These are phyloP conservation scores for Drosophila meridionalis DNA, from an alignment of 2,888 invertebrate species.

Conservation along the genomic window DNA sequence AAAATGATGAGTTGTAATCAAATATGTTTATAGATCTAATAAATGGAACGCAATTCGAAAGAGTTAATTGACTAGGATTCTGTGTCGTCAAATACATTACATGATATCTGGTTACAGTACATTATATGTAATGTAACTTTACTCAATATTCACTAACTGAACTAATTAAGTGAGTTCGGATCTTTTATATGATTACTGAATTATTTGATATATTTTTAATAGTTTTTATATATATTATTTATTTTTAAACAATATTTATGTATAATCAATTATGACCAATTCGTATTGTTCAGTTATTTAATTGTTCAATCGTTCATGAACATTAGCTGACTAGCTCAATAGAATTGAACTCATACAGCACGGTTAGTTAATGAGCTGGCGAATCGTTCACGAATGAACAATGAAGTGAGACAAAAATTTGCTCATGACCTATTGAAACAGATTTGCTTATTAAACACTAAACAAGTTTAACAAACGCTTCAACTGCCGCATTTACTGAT, in stretches of 20 bases:
- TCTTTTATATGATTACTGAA: neutral
- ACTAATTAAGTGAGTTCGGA: neutral
- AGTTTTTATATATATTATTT: too few relatives aligned
- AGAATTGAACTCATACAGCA: neutral
- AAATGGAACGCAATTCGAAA: neutral
- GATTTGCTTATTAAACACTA: neutral
- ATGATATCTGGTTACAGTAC: neutral
- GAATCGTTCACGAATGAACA: neutral
- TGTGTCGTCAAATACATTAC: neutral
- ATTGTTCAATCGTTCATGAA: too few relatives aligned
- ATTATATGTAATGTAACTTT: neutral
- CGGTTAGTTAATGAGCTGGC: neutral
- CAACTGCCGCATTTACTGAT: neutral
- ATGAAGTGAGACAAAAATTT: neutral
- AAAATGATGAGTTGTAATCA: conserved; percentile 15
- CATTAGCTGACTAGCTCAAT: neutral
- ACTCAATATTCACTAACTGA: neutral
- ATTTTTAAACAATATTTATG: too few relatives aligned
- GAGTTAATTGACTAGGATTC: neutral
- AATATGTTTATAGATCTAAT: conserved; percentile 13
- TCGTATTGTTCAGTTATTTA: too few relatives aligned
- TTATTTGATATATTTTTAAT: too few relatives aligned
- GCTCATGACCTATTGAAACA: neutral
- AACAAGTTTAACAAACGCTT: neutral
- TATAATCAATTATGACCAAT: too few relatives aligned